phyloP scores from a whole-genome alignment of 2,113 vertebrate genomes.

The Zeus faber region DNA sequence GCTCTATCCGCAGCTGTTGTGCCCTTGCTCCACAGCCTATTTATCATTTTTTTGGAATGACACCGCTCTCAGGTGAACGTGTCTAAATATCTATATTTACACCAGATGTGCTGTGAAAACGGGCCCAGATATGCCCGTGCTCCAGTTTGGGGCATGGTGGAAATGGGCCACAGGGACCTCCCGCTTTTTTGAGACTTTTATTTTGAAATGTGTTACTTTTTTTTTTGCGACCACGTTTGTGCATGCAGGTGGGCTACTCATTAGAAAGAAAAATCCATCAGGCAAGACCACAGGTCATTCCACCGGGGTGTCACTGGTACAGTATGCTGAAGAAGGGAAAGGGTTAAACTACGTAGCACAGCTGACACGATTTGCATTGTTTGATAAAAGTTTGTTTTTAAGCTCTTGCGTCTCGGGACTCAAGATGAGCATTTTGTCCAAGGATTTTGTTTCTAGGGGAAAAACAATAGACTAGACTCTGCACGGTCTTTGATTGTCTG shows the following conservation, averaged over 20 bases:
- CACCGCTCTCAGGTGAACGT: slow-evolving; percentile 53
- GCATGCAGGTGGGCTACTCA: no score
- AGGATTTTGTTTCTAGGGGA: no score
- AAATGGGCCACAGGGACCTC: slow-evolving; percentile 48
- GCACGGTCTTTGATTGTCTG: no score
- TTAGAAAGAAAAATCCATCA: background rate
- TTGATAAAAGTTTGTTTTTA: no score
- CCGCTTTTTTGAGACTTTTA: slow-evolving; percentile 20
- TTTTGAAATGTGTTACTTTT: no score
- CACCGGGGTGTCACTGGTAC: background rate
- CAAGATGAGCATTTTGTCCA: no score
- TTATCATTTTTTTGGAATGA: slow-evolving; percentile 59
- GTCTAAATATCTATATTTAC: slow-evolving; percentile 61
- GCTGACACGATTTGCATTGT: no score
- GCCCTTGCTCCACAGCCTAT: slow-evolving; percentile 42
- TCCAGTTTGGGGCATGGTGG: slow-evolving; percentile 41
- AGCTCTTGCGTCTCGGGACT: no score
- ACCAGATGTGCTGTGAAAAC: slow-evolving; percentile 34
- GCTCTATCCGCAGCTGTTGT: slow-evolving; percentile 31
- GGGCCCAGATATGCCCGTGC: slow-evolving; percentile 15
- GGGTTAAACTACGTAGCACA: no score
- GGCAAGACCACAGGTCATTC: background rate
- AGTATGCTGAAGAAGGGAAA: background rate
- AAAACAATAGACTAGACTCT: no score
- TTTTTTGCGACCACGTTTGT: slow-evolving; percentile 13